Conservation (phyloP, 2,888 invertebrate genomes). For the Lagria hirta region DNA sequence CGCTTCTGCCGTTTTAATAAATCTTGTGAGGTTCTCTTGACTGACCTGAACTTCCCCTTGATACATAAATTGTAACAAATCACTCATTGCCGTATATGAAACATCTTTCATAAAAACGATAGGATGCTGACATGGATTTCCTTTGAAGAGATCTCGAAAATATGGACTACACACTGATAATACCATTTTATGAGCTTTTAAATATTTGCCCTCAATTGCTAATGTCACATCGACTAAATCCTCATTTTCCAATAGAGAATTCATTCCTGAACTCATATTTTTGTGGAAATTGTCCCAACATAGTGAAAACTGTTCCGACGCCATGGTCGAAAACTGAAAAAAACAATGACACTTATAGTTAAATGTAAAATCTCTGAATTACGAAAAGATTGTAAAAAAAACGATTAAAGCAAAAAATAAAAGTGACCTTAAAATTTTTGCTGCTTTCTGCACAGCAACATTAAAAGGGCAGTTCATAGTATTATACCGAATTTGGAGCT, state of each 20-base stretch:
- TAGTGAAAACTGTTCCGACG: slow-evolving; percentile 69
- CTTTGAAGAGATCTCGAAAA: slow-evolving; percentile 69
- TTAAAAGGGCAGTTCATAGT: too few species aligned
- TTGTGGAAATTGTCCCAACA: slow-evolving; percentile 75
- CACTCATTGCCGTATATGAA: slow-evolving; percentile 58
- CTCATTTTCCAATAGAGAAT: slow-evolving; percentile 52
- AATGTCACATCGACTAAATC: slow-evolving; percentile 55
- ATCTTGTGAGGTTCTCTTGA: slow-evolving; percentile 51
- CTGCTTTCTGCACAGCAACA: too few species aligned
- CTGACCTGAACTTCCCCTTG: slow-evolving; percentile 60
- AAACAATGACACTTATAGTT: slow-evolving; percentile 5
- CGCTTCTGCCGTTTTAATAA: slow-evolving; percentile 54
- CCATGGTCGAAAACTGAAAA: slow-evolving; percentile 47
- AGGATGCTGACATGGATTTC: slow-evolving; percentile 68
- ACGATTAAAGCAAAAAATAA: too few species aligned
- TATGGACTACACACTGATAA: slow-evolving; percentile 71
- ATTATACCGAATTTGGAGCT: too few species aligned
- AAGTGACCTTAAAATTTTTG: too few species aligned
- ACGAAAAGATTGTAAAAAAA: too few species aligned
- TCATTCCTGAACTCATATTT: slow-evolving; percentile 68
- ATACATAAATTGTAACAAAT: slow-evolving; percentile 62
- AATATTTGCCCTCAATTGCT: slow-evolving; percentile 59
- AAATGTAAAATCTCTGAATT: too few species aligned
- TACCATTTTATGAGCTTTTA: slow-evolving; percentile 72
- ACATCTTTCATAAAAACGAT: slow-evolving; percentile 64